Evolutionary conservation across 2,888 invertebrate genomes (phyloP), one percentile per base, ranked within the genome.

Genomic region (Nephrotoma flavescens): DNA sequence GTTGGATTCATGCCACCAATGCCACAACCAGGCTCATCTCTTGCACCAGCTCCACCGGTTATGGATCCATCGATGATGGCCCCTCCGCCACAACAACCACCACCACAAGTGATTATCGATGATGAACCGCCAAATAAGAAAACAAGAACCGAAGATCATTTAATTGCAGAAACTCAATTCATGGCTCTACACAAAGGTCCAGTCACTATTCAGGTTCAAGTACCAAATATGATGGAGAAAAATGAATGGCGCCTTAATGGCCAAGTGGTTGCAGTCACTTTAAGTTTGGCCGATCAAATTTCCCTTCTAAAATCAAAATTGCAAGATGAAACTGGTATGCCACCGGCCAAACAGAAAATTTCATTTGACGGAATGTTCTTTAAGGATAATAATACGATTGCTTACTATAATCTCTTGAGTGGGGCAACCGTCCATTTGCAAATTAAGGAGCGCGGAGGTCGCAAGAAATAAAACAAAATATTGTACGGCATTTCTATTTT

Each of bases 281-380:
- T 99, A 89, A 94, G 96, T 71, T 92, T 97, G 12, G 93, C 94
- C 12, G 96, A 98, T 88, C 92, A 94, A 0, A 95, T 98, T n/a
- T 94, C 95, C 12, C 95, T 95, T 86, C 94, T 99, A 89, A 99
- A 99, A 92, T 94, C 95, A 11, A 95, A 96, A 90, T 94, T 99
- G 89, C 95, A 95, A 90, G 95, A 96, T 88, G 94, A 95, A 88
- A 96, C 97, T 87, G 96, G 96, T 88, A 97, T 99, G 96, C 98
- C 98, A 83, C 97, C 96, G 19, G 98, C 98, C 86, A 99, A 99
- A 91, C 99, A 99, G 92, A 99, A 99, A 91, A 93, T 99, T 88
- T 96, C 97, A 89, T 96, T 96, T 90, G 99, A 99, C 93, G 98
- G 99, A 47, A 94, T 99, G 92, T 99, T 99, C 93, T 97, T 99